A percentile compares a stretch with the other conserved stretches of the same genome.
Evolutionary conservation across 2,113 vertebrate species (phyloP).

Genomic region (Clupea harengus): DNA sequence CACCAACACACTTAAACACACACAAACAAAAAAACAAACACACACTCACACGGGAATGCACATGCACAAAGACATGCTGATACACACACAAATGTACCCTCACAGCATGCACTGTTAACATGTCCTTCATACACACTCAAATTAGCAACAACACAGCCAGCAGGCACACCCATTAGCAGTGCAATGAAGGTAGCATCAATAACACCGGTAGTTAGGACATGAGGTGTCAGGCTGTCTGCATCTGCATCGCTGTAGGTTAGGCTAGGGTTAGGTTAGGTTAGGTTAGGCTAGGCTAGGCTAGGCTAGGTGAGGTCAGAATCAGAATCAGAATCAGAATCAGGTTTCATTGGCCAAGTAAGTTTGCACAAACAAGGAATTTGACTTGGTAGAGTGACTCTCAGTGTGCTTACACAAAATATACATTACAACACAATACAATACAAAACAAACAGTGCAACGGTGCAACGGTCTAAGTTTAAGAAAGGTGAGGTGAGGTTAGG

Average conservation of each 20-base stretch:
- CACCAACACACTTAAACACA: not conserved
- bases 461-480: too few species aligned
- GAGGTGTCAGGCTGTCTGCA: not conserved
- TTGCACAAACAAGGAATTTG: too few species aligned
- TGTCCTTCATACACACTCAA: not conserved
- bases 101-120: not conserved
- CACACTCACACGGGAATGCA: not conserved
- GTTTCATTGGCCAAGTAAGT: too few species aligned
- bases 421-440: too few species aligned
- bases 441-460: too few species aligned
- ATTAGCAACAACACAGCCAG: not conserved
- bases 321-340: too few species aligned
- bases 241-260: not conserved
- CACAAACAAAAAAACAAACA: not conserved
- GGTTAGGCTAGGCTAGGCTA: too few species aligned
- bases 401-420: too few species aligned
- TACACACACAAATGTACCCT: not conserved
- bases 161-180: not conserved
- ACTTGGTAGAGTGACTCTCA: too few species aligned
- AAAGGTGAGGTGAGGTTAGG: too few species aligned
- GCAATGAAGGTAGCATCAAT: not conserved
- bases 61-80: not conserved
- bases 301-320: too few species aligned
- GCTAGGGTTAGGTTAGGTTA: too few species aligned
- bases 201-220: not conserved